Base-by-base conservation (phyloP, 1,140 invertebrate species). In the Euura lappo region DNA sequence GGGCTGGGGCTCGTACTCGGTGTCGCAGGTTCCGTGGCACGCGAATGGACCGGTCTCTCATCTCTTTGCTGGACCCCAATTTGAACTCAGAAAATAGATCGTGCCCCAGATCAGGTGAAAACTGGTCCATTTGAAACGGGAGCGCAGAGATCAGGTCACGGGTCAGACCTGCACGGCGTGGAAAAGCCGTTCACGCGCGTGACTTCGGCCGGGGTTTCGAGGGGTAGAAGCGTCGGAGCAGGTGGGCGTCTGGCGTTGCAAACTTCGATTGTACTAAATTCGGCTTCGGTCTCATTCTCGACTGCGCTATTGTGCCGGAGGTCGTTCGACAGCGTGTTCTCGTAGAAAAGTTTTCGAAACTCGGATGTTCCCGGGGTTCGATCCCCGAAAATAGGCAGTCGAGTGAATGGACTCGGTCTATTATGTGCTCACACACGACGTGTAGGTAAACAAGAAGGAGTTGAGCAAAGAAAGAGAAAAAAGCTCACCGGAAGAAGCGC, bases 51-150 rank as follows among this genome's bases (percentile, higher is more conserved):
- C 78, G 66, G 74, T 44, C 46, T 70, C 70, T 47, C 66, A 72
- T 69, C 45, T 71, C 71, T 71, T 69, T 10, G 6, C 45, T 70
- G 44, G 69, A 70, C 69, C 69, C 69, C 13, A 45, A 70, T 45
- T 42, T 28, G 45, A 70, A 13, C 44, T 70, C 69, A 8, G 13
- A 70, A 44, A 47, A 45, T 70, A 13, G 44, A 70, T 70, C 69
- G 45, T 45, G 69, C 28, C 45, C 69, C 44, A 44, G 69, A 70
- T 70, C 69, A 70, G 69, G 69, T 70, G 69, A 47, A 47, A 70
- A 87, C 86, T 86, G 84, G 85, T 88, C 83, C 85, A 87, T 77
- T 67, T 2, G 68, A 65, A 73, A 64, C 60, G 6, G 51, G 65
- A 47, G 42, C 8, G 4, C 6, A 45, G 5, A 71, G 70, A 71